Evolutionary conservation across 2,888 invertebrate species (phyloP).

Genomic region (Pyralis farinalis): DNA sequence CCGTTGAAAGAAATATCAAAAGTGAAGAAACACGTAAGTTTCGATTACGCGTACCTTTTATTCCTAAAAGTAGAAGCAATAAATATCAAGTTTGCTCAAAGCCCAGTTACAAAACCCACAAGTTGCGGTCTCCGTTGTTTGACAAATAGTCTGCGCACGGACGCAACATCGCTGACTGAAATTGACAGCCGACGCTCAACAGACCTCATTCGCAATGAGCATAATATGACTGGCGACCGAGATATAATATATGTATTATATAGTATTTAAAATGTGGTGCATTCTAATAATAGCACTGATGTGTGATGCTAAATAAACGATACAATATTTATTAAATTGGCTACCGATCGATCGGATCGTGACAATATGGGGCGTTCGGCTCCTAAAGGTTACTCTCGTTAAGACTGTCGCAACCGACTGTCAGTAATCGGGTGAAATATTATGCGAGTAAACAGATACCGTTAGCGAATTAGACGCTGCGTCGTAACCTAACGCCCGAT

Average conservation of each 20-base stretch:
- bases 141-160: conserved; percentile 54
- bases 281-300: conserved; percentile 42
- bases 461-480: conserved; percentile 12
- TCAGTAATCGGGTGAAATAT: conserved; percentile 49
- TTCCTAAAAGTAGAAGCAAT: conserved; percentile 60
- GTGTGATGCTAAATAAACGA: conserved; percentile 53
- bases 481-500: neutral
- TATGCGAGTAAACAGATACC: conserved; percentile 24
- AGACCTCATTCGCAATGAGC: conserved; percentile 14
- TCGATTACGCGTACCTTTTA: conserved; percentile 46
- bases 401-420: conserved; percentile 58
- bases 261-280: too few relatives aligned
- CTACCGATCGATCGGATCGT: conserved; percentile 63
- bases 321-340: conserved; percentile 58
- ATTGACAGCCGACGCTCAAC: conserved; percentile 20
- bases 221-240: conserved; percentile 14
- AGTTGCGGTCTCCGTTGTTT: conserved; percentile 56
- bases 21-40: conserved; percentile 43
- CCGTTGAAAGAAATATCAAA: too few relatives aligned
- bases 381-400: conserved; percentile 77
- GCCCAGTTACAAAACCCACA: conserved; percentile 57
- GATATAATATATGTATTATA: conserved; percentile 26
- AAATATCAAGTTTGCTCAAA: conserved; percentile 66
- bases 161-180: conserved; percentile 34
- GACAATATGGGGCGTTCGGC: conserved; percentile 71